These are phyloP conservation scores for Smutsia gigantea DNA, from an alignment of 2,797 vertebrate genomes.

Conservation along the genomic window DNA sequence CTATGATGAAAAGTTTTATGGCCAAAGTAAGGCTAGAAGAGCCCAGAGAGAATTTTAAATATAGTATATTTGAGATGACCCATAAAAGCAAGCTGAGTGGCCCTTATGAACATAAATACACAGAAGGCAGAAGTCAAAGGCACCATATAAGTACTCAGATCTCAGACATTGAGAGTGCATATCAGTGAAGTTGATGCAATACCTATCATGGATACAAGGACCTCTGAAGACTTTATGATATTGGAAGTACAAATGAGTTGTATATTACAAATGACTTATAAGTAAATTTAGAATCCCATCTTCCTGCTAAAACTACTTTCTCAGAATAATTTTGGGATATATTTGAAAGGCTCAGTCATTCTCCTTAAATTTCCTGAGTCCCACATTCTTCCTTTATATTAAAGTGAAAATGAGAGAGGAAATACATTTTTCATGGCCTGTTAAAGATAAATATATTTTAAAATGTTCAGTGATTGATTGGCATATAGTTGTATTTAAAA, in stretches of 20 bases:
- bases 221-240: neutral
- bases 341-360: neutral
- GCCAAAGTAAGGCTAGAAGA: neutral
- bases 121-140: neutral
- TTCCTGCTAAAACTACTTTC: neutral
- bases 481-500: neutral
- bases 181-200: no score
- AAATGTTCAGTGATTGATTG: neutral
- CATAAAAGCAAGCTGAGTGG: neutral
- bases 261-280: neutral
- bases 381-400: neutral
- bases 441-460: neutral
- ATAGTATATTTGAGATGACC: neutral
- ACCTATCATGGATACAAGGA: neutral
- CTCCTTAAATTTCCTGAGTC: neutral
- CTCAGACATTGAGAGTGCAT: no score
- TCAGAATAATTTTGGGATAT: neutral
- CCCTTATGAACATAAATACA: neutral
- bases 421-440: neutral
- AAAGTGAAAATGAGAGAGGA: neutral
- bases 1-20: neutral
- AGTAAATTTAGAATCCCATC: neutral
- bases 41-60: neutral
- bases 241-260: neutral
- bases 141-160: neutral